phyloP scores from a whole-genome alignment of 2,797 vertebrate species.

The Helicolenus hilgendorfi region DNA sequence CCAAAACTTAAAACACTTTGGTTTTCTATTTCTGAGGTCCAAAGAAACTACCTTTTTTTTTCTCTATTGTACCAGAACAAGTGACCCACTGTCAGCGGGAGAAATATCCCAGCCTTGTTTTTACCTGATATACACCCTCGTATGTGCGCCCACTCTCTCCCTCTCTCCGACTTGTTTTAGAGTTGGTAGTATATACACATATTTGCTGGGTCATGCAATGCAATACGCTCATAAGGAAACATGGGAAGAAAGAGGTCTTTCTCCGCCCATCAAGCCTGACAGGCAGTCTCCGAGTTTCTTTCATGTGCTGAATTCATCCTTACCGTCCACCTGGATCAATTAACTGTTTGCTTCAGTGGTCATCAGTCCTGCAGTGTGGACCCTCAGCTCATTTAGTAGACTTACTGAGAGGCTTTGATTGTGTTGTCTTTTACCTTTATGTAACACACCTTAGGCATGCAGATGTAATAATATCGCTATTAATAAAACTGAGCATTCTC shows the following conservation, averaged over 20 bases:
- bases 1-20: background rate
- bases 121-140: slow-evolving; percentile 64
- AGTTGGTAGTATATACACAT: slow-evolving; percentile 71
- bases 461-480: background rate
- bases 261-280: slow-evolving; percentile 84
- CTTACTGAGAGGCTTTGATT: slow-evolving; percentile 51
- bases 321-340: slow-evolving; percentile 90
- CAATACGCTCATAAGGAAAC: slow-evolving; percentile 81
- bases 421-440: slow-evolving; percentile 10
- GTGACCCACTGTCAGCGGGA: slow-evolving; percentile 76
- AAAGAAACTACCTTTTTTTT: slow-evolving; percentile 51
- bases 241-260: slow-evolving; percentile 88
- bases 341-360: slow-evolving; percentile 88
- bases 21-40: background rate
- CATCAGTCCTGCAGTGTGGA: slow-evolving; percentile 62
- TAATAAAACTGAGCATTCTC: background rate
- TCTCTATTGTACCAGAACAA: slow-evolving; percentile 80
- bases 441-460: background rate
- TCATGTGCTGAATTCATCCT: slow-evolving; percentile 90
- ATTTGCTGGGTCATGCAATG: slow-evolving; percentile 85
- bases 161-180: slow-evolving; percentile 55
- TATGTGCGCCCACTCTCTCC: slow-evolving; percentile 11
- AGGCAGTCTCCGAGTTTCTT: slow-evolving; percentile 77
- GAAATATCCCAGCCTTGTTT: slow-evolving; percentile 69
- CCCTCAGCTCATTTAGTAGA: slow-evolving; percentile 40